phyloP scores from a whole-genome alignment of 2,888 invertebrate genomes.

The Sabellastarte sp. region DNA sequence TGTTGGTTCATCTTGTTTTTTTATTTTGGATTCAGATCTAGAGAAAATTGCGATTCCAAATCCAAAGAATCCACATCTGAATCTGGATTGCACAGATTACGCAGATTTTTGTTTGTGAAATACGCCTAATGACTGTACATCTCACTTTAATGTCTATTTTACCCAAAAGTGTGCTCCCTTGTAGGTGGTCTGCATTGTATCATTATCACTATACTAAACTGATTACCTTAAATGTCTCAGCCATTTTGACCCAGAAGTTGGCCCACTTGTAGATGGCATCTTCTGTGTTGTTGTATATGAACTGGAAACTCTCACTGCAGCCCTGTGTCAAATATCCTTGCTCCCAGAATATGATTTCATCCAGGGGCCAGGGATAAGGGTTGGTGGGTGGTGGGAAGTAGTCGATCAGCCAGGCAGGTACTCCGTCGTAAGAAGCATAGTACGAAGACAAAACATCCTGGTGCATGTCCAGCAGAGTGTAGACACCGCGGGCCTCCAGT shows the following conservation, averaged over 20 bases:
- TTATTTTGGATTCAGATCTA: too few species aligned
- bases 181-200: too few species aligned
- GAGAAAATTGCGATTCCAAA: too few species aligned
- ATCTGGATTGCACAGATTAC: too few species aligned
- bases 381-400: constrained; percentile 30
- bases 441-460: constrained; percentile 32
- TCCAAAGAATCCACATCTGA: too few species aligned
- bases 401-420: constrained; percentile 37
- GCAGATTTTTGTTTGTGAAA: too few species aligned
- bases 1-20: too few species aligned
- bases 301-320: constrained; percentile 32
- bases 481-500: constrained; percentile 31
- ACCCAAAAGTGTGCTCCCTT: too few species aligned
- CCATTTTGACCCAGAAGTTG: constrained; percentile 34
- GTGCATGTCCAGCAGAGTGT: constrained; percentile 39
- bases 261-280: constrained; percentile 28
- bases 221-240: constrained; percentile 24
- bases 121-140: too few species aligned
- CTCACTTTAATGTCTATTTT: too few species aligned
- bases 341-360: constrained; percentile 21
- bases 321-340: constrained; percentile 36
- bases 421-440: constrained; percentile 34
- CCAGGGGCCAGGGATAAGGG: constrained; percentile 37
- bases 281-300: constrained; percentile 35
- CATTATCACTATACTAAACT: too few species aligned